These are phyloP conservation scores for Poicephalus gulielmi DNA, from an alignment of 2,113 vertebrate species.

Conservation along the genomic window DNA sequence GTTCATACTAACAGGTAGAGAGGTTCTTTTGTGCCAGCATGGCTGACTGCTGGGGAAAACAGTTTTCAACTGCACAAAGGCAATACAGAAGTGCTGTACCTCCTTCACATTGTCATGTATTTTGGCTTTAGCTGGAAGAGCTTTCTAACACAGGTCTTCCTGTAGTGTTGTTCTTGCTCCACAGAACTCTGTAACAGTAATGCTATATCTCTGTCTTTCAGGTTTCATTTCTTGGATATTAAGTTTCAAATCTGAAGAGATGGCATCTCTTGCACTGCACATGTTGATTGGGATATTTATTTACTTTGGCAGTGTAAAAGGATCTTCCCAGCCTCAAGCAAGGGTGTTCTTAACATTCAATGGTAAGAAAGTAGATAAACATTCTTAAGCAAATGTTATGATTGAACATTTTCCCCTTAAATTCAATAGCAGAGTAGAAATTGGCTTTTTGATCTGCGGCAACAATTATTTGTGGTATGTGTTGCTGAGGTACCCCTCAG, in stretches of 20 bases:
- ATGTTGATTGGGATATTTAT: conserved; percentile 73
- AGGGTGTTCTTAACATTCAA: conserved; percentile 80
- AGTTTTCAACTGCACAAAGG: not conserved
- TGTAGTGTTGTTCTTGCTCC: not conserved
- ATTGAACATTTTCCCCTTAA: not conserved
- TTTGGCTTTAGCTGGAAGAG: not conserved
- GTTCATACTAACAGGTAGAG: not conserved
- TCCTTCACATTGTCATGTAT: conserved; percentile 8
- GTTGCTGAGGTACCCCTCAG: not conserved
- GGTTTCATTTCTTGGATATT: conserved; percentile 67
- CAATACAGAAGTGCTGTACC: not conserved
- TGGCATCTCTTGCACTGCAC: conserved; percentile 67
- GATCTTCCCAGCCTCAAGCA: conserved; percentile 80
- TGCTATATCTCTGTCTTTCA: conserved; percentile 54
- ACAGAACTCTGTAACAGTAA: conserved; percentile 1
- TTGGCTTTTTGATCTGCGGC: not conserved
- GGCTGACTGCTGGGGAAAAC: not conserved
- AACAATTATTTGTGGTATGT: not conserved
- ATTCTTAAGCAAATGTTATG: conserved; percentile 52
- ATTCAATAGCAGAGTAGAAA: not conserved
- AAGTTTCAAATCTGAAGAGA: conserved; percentile 66
- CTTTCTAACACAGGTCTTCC: not conserved
- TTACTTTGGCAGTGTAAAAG: conserved; percentile 67
- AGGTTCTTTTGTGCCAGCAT: not conserved
- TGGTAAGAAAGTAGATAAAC: conserved; percentile 77